Base-by-base conservation (phyloP, 2,113 vertebrate species). In the Sorex fumeus region DNA sequence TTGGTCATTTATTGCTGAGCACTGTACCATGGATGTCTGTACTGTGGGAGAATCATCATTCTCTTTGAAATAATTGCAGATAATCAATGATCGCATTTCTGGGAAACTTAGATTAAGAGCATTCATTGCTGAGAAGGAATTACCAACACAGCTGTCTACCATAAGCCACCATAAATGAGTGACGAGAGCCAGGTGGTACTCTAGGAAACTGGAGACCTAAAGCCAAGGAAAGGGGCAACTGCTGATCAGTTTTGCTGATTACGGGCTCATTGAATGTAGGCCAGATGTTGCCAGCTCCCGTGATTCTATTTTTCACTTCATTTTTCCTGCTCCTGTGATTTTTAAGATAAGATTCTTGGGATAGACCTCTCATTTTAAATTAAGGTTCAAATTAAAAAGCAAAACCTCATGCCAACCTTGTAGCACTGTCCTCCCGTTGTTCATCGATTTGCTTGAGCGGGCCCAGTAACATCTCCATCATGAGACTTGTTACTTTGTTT, bases 71-170 rank as follows among this genome's bases (percentile, higher is more conserved):
- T 15, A 77, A 67, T 71, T 75, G 8, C 4, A 25, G 13, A 4
- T 92, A 67, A 84, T 12, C 23, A 90, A 3, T 60, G 67, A 67
- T 23, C 81, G 28, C 23, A 36, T 90, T 84, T 91, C 36, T 23
- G 47, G 25, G 36, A 30, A 72, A 25, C 18, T 57, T 72, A 45
- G 1, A 40, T 79, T 50, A 45, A 85, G 43, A 32, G 19, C 25
- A 36, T 64, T 70, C 25, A 36, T 64, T 70, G 69, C 25, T 86
- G 2, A 28, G 50, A 40, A 60, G 28, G 76, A 60, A 57, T 30
- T 85, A 30, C 53, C 82, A 25, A 80, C 30, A 32, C n/a, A 64
- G 4, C 69, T 77, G 64, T 23, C 34, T 88, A 5, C 15, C 15
- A 76, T 30, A 19, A 36, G 30, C 53, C 18, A n/a, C 2, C 45